Base-by-base conservation (phyloP, 2,797 vertebrate genomes). In the Spea hammondii region DNA sequence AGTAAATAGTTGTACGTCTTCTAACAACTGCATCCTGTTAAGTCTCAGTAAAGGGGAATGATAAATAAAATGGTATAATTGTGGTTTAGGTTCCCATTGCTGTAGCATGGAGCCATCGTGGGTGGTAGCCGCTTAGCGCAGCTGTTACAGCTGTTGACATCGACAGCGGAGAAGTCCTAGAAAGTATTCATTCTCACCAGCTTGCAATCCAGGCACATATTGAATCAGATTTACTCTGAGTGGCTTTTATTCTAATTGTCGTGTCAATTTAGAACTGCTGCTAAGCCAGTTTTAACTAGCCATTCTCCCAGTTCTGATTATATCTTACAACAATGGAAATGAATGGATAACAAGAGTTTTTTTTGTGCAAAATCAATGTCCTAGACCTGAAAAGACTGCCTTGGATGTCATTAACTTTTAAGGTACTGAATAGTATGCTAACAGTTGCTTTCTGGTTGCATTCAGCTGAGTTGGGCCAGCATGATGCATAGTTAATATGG, bases 141-240 rank as follows among this genome's bases (percentile, higher is more conserved):
- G 65, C 74, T 81, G 74, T 69, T 67, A 49, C 79, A 81, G 79
- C 79, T 81, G 79, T 62, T 54, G 7, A n/a, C 8, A 14, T 47
- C 68, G 54, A 76, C 60, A 47, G 45, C 8, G 53, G 12, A 50
- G n/a, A 67, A 81, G 69, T 65, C 12, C 72, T 32, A 71, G 67
- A 4, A 59, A 53, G 66, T 68, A 50, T 53, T 46, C 2, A 10
- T 72, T 72, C 45, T 48, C 66, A 53, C 49, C 57, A 17, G 46
- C 45, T 50, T 13, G 10, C n/a, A 62, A 69, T 65, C 14, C 47
- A 48, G 12, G 74, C 77, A 55, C 50, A 49, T 49, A 71, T 7
- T 13, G 66, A 65, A 71, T 66, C 44, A 64, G 50, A 51, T 54
- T 50, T 70, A 49, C 45, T 50, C n/a, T 47, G 68, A 17, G 59